These are phyloP conservation scores for Oopsacas minuta DNA, from an alignment of 37 sponge, comb jelly and placozoan species.

Conservation along the genomic window DNA sequence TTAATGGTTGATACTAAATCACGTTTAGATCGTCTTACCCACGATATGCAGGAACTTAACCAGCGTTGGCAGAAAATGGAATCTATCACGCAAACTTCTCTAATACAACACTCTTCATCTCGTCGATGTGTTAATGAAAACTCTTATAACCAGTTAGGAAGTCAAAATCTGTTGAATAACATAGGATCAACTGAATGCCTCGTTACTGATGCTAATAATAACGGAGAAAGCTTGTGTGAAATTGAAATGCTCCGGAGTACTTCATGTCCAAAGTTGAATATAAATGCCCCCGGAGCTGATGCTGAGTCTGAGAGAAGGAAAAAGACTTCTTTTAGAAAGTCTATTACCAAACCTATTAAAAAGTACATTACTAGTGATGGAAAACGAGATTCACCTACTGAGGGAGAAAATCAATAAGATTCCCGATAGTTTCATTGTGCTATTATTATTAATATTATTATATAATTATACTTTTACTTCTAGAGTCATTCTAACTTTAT, in stretches of 20 bases:
- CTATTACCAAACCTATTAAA: neutral
- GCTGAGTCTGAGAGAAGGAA: neutral
- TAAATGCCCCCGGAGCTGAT: neutral
- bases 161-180: neutral
- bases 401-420: too few species aligned
- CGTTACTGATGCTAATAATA: neutral
- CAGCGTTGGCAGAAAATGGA: slow-evolving; percentile 14
- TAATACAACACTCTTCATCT: neutral
- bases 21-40: neutral
- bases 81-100: neutral
- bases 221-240: neutral
- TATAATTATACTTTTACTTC: too few species aligned
- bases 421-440: too few species aligned
- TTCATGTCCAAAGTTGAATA: neutral
- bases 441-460: too few species aligned
- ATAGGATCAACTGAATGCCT: neutral
- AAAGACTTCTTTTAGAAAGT: neutral
- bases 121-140: neutral
- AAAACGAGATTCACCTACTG: too few species aligned
- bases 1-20: neutral
- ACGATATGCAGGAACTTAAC: slow-evolving; percentile 10
- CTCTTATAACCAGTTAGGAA: neutral
- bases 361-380: neutral
- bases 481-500: too few species aligned
- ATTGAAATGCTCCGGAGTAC: neutral